Percentiles rank a stretch among this genome's conserved stretches.
Evolutionary conservation across 2,888 invertebrate species (phyloP).

Genomic region (Drosophila atripex): DNA sequence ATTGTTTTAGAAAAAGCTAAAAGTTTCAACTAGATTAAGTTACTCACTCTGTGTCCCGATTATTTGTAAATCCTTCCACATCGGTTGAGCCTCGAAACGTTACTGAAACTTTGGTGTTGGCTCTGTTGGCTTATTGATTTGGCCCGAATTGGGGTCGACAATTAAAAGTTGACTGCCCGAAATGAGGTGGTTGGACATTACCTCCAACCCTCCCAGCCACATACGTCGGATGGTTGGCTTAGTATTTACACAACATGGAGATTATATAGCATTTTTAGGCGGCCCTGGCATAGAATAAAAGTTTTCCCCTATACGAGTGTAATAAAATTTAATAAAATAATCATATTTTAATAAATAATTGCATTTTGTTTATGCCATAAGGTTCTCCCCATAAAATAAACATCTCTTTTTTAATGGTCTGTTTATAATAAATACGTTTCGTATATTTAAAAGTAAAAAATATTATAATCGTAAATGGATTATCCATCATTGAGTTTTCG

Average conservation of each 20-base stretch:
- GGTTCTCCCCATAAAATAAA: background rate
- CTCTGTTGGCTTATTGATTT: conserved; percentile 36
- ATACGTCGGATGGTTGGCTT: background rate
- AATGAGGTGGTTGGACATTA: conserved; percentile 1
- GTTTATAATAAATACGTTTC: conserved; percentile 68
- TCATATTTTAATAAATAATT: background rate
- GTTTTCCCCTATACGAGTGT: background rate
- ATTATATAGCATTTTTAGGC: background rate
- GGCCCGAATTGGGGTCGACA: conserved; percentile 36
- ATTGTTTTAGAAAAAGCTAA: conserved; percentile 11
- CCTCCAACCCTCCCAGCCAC: background rate
- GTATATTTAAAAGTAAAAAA: conserved; percentile 63
- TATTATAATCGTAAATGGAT: conserved; percentile 50
- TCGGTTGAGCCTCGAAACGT: conserved; percentile 29
- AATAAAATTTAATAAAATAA: too few relatives aligned
- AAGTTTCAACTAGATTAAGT: conserved; percentile 29
- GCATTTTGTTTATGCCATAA: background rate
- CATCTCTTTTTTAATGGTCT: background rate
- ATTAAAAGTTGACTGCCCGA: conserved; percentile 38
- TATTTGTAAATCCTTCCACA: conserved; percentile 31
- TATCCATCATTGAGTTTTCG: conserved; percentile 33
- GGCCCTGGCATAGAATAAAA: background rate
- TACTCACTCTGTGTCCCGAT: conserved; percentile 22
- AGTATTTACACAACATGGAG: background rate
- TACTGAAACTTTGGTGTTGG: conserved; percentile 21